Percentiles rank a stretch among this genome's conserved stretches.
Evolutionary conservation across 2,113 vertebrate species (phyloP).

Genomic region (Theristicus caerulescens): DNA sequence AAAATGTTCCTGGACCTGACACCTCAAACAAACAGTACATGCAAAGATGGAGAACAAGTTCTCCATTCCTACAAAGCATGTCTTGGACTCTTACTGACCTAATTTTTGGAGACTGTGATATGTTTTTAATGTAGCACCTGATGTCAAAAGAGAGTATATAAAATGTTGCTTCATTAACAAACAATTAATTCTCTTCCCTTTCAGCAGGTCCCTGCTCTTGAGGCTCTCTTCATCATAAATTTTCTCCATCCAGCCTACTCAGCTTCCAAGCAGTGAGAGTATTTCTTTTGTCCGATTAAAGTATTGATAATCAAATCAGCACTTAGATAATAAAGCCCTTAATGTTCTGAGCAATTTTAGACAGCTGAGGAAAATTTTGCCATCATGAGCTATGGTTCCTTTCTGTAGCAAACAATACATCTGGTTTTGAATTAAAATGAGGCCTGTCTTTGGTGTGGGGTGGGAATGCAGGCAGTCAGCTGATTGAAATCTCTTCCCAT

Average conservation of each 20-base stretch:
- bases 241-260: neutral
- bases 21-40: neutral
- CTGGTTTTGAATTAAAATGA: neutral
- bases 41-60: neutral
- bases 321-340: constrained; percentile 28
- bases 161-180: neutral
- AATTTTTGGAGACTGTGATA: neutral
- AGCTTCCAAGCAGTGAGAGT: neutral
- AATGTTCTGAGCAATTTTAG: constrained; percentile 30
- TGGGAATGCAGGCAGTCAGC: neutral
- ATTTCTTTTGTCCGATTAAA: neutral
- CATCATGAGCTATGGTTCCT: neutral
- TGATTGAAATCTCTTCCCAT: neutral
- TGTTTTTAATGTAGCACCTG: neutral
- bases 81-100: neutral
- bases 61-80: neutral
- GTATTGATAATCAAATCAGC: constrained; percentile 50
- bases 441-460: neutral
- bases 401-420: neutral
- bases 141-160: neutral
- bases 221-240: neutral
- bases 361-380: constrained; percentile 34
- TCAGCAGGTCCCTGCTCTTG: neutral
- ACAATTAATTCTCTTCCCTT: neutral
- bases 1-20: neutral